Evolutionary conservation across 2,888 invertebrate genomes (phyloP).

Genomic region (Cordilura impudica): DNA sequence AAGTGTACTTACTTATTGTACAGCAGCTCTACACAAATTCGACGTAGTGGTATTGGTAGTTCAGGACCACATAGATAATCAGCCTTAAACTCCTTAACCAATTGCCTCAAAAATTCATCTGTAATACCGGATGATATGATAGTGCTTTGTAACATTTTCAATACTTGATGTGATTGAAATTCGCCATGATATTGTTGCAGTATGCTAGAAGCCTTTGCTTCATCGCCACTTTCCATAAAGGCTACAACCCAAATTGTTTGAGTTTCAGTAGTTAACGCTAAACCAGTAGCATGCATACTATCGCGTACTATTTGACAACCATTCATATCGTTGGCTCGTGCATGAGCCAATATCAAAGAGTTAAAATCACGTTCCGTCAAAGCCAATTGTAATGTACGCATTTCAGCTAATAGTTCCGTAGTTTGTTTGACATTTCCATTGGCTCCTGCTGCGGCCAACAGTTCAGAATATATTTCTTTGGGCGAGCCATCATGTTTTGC

Average conservation of each 20-base stretch:
- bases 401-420: constrained; percentile 80
- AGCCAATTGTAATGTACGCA: constrained; percentile 80
- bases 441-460: constrained; percentile 81
- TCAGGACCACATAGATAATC: constrained; percentile 69
- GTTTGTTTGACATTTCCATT: constrained; percentile 81
- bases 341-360: constrained; percentile 81
- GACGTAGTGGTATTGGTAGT: constrained; percentile 69
- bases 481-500: constrained; percentile 43
- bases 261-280: constrained; percentile 79
- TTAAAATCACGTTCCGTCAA: constrained; percentile 82
- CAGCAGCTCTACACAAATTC: constrained; percentile 79
- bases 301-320: constrained; percentile 79
- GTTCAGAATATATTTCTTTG: constrained; percentile 79
- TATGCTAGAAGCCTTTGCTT: constrained; percentile 68
- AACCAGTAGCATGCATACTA: constrained; percentile 81
- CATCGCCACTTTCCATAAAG: constrained; percentile 79
- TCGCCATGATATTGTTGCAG: constrained; percentile 65
- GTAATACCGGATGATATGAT: background rate
- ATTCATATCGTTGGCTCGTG: constrained; percentile 73
- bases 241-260: constrained; percentile 79
- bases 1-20: constrained; percentile 62
- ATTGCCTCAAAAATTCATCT: constrained; percentile 65
- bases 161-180: constrained; percentile 69
- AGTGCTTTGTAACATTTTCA: constrained; percentile 67
- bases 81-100: constrained; percentile 69